Percentiles rank a stretch among this genome's conserved stretches.
phyloP scores from a whole-genome alignment of 2,888 invertebrate species.

The Drosophila hamatofila region DNA sequence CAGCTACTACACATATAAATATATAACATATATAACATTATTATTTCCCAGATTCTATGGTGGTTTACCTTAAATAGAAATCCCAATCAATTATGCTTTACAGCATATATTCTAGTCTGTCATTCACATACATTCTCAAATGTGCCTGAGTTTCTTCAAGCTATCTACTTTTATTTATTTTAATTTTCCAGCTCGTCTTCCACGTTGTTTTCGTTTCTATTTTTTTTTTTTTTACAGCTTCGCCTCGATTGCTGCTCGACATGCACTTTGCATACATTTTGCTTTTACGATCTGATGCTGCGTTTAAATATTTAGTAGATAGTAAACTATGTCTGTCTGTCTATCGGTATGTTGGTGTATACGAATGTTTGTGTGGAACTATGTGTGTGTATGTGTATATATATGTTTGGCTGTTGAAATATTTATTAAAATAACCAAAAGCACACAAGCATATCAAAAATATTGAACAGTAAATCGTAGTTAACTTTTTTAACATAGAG shows the following conservation, averaged over 20 bases:
- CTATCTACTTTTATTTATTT: constrained; percentile 73
- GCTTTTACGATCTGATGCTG: constrained; percentile 78
- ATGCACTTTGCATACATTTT: constrained; percentile 79
- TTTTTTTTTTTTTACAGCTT: constrained; percentile 59
- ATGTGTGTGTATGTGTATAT: constrained; percentile 9
- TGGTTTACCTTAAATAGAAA: no score
- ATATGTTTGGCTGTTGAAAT: constrained; percentile 52
- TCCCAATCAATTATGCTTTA: background rate
- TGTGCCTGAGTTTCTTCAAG: constrained; percentile 14
- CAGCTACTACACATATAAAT: no score
- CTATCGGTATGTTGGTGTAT: background rate
- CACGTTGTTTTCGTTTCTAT: constrained; percentile 6
- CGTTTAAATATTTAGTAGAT: constrained; percentile 78
- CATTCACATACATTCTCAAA: background rate
- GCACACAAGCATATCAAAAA: constrained; percentile 25
- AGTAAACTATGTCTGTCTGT: constrained; percentile 69
- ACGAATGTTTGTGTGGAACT: background rate
- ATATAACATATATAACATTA: no score
- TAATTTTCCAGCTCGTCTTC: constrained; percentile 53
- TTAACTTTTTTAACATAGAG: background rate
- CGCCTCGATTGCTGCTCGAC: constrained; percentile 78
- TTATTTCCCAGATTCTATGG: no score
- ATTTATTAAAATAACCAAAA: constrained; percentile 64
- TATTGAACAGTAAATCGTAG: constrained; percentile 17
- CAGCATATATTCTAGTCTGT: constrained; percentile 21